A percentile compares a stretch with the other conserved stretches of the same genome.
Evolutionary conservation across 1,140 invertebrate species (phyloP).

Genomic region (Phocides pigmalion): DNA sequence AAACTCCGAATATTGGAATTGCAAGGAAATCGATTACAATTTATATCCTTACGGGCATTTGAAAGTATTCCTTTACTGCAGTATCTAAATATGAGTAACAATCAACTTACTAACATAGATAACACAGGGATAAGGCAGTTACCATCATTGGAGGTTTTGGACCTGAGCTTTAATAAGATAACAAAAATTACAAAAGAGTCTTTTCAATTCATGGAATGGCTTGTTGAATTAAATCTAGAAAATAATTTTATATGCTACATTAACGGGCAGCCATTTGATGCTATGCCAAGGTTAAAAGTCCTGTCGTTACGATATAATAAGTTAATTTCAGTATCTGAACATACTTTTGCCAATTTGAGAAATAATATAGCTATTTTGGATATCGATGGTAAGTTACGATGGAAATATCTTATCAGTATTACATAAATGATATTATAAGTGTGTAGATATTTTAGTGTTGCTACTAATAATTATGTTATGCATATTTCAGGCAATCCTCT

Average conservation of each 20-base stretch:
- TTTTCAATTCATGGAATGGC: slow-evolving; percentile 90
- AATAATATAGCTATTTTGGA: slow-evolving; percentile 93
- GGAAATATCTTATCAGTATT: background rate
- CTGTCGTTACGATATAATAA: slow-evolving; percentile 92
- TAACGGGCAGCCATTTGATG: slow-evolving; percentile 89
- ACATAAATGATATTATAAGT: background rate
- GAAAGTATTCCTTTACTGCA: slow-evolving; percentile 90
- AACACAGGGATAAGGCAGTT: slow-evolving; percentile 89
- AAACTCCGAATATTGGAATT: slow-evolving; percentile 90
- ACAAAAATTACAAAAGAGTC: slow-evolving; percentile 87
- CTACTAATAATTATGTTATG: too few species aligned
- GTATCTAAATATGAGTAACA: slow-evolving; percentile 92
- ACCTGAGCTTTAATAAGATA: slow-evolving; percentile 91
- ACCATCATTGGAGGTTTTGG: slow-evolving; percentile 91
- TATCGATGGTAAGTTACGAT: slow-evolving; percentile 90
- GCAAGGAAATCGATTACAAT: slow-evolving; percentile 90
- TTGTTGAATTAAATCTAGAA: slow-evolving; percentile 92
- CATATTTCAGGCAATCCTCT: slow-evolving; percentile 90
- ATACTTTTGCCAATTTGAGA: slow-evolving; percentile 89
- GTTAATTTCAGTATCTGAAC: slow-evolving; percentile 89
- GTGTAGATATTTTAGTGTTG: too few species aligned
- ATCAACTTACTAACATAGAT: slow-evolving; percentile 88
- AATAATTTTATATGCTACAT: slow-evolving; percentile 90
- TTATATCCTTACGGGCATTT: slow-evolving; percentile 91
- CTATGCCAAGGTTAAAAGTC: slow-evolving; percentile 91